These are phyloP conservation scores for Philhelius pedissequus DNA, from an alignment of 2,888 invertebrate species.

Conservation along the genomic window DNA sequence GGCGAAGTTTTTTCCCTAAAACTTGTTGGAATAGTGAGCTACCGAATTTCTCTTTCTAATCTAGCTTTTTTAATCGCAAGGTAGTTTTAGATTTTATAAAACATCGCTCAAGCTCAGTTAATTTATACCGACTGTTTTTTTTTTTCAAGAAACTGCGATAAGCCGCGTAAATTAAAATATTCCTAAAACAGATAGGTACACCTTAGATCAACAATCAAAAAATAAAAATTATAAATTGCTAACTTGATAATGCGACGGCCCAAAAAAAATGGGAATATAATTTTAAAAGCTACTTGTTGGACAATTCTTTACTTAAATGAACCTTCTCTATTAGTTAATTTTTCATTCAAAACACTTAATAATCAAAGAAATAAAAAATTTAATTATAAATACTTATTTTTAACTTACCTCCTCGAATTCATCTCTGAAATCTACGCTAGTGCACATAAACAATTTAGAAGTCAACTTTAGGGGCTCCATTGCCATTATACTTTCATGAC, in stretches of 20 bases:
- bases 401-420: conserved; percentile 89
- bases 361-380: background rate
- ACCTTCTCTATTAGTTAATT: background rate
- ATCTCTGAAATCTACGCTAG: conserved; percentile 92
- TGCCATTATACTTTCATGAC: conserved; percentile 5
- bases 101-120: background rate
- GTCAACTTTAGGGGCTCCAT: conserved; percentile 48
- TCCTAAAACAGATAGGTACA: too few relatives aligned
- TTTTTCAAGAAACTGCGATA: background rate
- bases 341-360: background rate
- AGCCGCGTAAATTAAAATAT: background rate
- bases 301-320: background rate
- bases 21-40: background rate
- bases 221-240: background rate
- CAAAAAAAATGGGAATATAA: background rate
- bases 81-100: too few relatives aligned
- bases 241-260: background rate
- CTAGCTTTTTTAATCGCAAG: background rate
- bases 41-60: background rate
- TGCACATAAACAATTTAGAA: conserved; percentile 87
- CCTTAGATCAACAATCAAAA: background rate
- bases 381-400: background rate
- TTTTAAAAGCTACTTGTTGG: background rate
- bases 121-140: background rate
- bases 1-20: background rate